Percentiles rank a stretch among this genome's conserved stretches.
phyloP scores from a whole-genome alignment of 2,113 vertebrate genomes.

The Ceyx cyanopectus region DNA sequence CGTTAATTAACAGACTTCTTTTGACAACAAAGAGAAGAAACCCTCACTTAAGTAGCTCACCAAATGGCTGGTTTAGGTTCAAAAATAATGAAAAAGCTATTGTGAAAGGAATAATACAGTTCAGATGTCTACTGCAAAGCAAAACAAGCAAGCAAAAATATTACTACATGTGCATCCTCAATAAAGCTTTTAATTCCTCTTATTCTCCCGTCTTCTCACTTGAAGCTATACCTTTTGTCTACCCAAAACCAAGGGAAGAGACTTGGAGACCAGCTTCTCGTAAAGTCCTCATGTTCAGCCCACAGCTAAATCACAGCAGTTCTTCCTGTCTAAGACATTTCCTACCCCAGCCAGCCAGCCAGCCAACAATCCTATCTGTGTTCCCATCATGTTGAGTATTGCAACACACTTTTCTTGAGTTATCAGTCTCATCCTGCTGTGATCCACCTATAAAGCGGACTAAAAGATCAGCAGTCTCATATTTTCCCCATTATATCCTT shows the following conservation, averaged over 20 bases:
- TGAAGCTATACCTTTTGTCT: not conserved
- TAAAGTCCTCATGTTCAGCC: not conserved
- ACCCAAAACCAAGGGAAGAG: not conserved
- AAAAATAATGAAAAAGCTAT: not conserved
- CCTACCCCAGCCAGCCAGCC: not conserved
- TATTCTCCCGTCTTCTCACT: not conserved
- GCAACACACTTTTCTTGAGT: not conserved
- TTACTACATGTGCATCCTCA: not conserved
- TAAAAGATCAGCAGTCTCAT: not conserved
- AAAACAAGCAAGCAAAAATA: not conserved
- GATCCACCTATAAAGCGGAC: not conserved
- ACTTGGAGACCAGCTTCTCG: not conserved
- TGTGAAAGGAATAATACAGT: not conserved
- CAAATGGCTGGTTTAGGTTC: not conserved
- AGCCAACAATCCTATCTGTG: not conserved
- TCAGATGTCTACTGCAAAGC: not conserved
- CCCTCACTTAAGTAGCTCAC: not conserved
- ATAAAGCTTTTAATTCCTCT: not conserved
- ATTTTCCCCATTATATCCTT: not conserved
- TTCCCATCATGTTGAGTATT: not conserved
- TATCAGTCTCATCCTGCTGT: not conserved
- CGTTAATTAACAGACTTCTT: not conserved
- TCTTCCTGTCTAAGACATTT: slow-evolving; percentile 7
- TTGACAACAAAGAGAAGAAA: not conserved
- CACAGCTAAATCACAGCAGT: not conserved